Base-by-base conservation (phyloP, 2,797 vertebrate species). In the Fringilla coelebs region DNA sequence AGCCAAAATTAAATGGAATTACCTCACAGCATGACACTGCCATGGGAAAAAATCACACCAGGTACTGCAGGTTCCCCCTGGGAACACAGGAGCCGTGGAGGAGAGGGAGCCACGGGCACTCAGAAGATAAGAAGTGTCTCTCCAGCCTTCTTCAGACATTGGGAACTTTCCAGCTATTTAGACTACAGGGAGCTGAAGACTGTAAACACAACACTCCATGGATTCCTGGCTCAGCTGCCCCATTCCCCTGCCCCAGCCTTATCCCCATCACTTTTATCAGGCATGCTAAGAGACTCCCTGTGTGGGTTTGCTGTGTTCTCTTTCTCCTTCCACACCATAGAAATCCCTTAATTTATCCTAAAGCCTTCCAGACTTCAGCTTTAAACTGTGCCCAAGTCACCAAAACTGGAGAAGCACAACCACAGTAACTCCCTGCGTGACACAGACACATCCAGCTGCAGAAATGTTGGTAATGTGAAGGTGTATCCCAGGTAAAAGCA, bases 281-380 rank as follows among this genome's bases (percentile, higher is more conserved):
- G 7, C 20, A 43, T 43, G 41, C 41, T 43, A 5, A 4, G 11
- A 61, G 25, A 60, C 31, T 13, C 28, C 45, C 63, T 24, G 34
- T 4, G 21, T 20, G 36, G 11, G 41, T 61, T 31, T 71, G 18
- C 3, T 14, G 48, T 0, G 0, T 41, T 80, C 68, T 83, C 21
- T 7, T 62, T 62, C 11, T 5, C 32, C 15, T 29, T 57, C 46
- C 21, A 46, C 24, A 32, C 13, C 8, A 14, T 25, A 61, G 31
- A 61, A 62, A 49, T 25, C 22, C 2, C 19, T 57, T 17, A 24
- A 55, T 68, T 82, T 25, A 38, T 17, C 63, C 51, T 29, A 57
- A 57, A 78, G 34, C 46, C 70, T 52, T 36, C 4, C 8, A 58
- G 24, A n/a, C 51, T 73, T 20, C 63, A 62, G 14, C 46, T 60